Evolutionary conservation across 2,113 vertebrate genomes (phyloP), one percentile per base, ranked within the genome.

Genomic region (Crotalus tigris): DNA sequence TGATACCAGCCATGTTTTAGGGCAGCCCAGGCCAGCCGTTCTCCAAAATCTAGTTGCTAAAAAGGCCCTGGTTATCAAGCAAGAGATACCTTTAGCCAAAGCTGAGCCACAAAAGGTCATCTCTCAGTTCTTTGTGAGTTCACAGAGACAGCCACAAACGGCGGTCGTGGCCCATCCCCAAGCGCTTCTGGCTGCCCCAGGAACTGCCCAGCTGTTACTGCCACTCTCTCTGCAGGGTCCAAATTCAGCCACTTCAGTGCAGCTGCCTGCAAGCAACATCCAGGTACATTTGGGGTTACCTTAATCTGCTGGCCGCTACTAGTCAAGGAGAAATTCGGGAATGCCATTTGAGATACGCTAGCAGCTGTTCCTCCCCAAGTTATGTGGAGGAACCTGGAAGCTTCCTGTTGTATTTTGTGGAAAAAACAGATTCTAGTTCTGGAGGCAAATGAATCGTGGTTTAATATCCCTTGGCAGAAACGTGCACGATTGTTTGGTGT

Each of bases 91-190:
- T 2, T 75, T 97, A 94, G 96, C 96, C 95, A 97, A 97, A 93
- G 96, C 95, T 13, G 97, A 98, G 89, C 95, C 95, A 86, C 97
- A 97, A 49, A 97, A 95, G 39, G 75, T 97, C 81, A 92, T 98
- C 94, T 97, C 98, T 2, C 98, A 98, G 21, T 99, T 99, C 94
- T 98, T 99, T 69, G 96, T 99, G 96, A 98, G 97, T 94, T 97
- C 98, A 87, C 96, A 98, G 92, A 98, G 98, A 12, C 97, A 98
- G 93, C 98, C 98, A 0, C 98, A 97, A 87, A 96, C 97, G 4
- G 92, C 97, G 26, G 96, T 98, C 91, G 96, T 98, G 3, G 97
- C 98, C 81, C 98, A 97, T 88, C 98, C 98, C 12, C 99, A 98
- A 93, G 98, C 99, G 87, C 93, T 99, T 86, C 96, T 99, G 95